Conservation (phyloP, 2,888 invertebrate species). For the Pachycephus smyrnensis region DNA sequence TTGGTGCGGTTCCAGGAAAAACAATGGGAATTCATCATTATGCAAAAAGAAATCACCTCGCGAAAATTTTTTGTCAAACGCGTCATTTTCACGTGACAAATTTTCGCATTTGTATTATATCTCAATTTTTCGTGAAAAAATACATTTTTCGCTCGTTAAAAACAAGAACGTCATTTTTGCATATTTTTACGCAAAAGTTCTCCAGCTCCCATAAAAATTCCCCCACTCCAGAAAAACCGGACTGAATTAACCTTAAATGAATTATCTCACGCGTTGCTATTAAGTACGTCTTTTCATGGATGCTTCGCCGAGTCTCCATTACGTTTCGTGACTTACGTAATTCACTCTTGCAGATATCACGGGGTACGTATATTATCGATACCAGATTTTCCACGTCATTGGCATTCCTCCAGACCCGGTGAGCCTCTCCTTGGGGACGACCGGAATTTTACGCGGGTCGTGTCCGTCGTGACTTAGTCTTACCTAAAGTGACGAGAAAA, state of each 20-base stretch:
- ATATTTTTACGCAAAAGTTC: too few relatives aligned
- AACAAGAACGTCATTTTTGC: too few relatives aligned
- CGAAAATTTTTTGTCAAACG: not conserved
- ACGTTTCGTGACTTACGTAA: conserved; percentile 1
- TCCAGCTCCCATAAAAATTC: too few relatives aligned
- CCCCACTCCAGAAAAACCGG: not conserved
- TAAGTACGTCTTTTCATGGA: conserved; percentile 30
- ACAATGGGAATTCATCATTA: not conserved
- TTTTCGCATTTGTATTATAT: not conserved
- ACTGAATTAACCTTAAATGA: conserved; percentile 14
- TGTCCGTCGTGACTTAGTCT: not conserved
- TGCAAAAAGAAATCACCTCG: not conserved
- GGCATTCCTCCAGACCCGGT: conserved; percentile 36
- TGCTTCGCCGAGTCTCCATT: not conserved
- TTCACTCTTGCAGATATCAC: not conserved
- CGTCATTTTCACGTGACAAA: not conserved
- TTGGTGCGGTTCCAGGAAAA: not conserved
- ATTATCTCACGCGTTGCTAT: conserved; percentile 31
- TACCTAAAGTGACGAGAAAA: not conserved
- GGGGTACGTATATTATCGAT: conserved; percentile 29
- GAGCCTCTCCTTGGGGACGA: not conserved
- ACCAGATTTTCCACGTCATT: conserved; percentile 36
- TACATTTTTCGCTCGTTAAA: too few relatives aligned
- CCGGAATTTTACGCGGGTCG: not conserved
- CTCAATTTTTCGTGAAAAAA: not conserved